Evolutionary conservation across 2,113 vertebrate species (phyloP).

Genomic region (Megaceryle maxima): DNA sequence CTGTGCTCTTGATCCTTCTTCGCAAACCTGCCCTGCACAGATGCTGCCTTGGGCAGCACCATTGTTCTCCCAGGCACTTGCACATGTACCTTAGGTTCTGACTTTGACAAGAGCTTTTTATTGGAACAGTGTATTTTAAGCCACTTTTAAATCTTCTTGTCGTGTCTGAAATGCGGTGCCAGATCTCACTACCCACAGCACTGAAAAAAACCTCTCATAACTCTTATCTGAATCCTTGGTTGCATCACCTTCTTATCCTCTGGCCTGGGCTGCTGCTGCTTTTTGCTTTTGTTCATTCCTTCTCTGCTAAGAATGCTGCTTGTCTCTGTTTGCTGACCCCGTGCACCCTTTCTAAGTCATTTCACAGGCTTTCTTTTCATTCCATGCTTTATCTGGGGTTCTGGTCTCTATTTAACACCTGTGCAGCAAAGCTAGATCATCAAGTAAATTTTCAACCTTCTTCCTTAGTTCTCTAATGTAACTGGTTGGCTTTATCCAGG

Average conservation of each 20-base stretch:
- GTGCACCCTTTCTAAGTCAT: neutral
- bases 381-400: neutral
- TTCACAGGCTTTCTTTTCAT: neutral
- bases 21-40: neutral
- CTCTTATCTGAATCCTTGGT: conserved; percentile 36
- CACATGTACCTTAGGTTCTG: neutral
- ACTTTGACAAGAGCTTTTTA: neutral
- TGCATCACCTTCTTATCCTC: conserved; percentile 29
- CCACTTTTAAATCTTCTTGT: neutral
- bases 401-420: neutral
- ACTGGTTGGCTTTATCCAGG: neutral
- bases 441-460: neutral
- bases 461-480: neutral
- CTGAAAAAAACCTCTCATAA: neutral
- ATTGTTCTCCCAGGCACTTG: neutral
- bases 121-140: neutral
- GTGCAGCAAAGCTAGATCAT: neutral
- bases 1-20: neutral
- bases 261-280: neutral
- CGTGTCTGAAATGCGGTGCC: neutral
- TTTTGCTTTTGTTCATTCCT: conserved; percentile 18
- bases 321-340: conserved; percentile 31
- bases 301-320: neutral
- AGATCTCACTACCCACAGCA: conserved; percentile 20
- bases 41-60: neutral